Conservation (phyloP, 2,113 vertebrate species). For the Plecotus auritus region DNA sequence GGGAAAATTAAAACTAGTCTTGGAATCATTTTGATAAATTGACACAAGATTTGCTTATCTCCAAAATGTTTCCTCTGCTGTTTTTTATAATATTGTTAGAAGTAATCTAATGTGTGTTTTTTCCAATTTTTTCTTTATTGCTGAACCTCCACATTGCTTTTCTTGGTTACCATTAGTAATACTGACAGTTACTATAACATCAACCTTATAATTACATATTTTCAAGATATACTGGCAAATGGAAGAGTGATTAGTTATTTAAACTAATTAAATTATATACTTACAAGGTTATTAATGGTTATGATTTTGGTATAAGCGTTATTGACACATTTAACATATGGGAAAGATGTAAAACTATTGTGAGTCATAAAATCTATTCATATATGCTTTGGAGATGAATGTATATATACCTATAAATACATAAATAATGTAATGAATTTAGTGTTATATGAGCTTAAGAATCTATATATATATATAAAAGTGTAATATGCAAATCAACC, state of each 20-base stretch:
- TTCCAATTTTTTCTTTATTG: not conserved
- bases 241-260: not conserved
- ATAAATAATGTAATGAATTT: not conserved
- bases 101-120: not conserved
- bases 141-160: not conserved
- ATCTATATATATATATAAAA: not conserved
- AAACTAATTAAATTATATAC: not conserved
- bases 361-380: not conserved
- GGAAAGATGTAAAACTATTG: not conserved
- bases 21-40: not conserved
- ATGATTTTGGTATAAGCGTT: not conserved
- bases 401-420: not conserved
- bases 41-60: not conserved
- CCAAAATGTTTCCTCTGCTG: not conserved
- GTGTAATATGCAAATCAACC: too few species aligned
- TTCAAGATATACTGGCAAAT: constrained; percentile 18
- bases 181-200: not conserved
- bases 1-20: not conserved
- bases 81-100: not conserved
- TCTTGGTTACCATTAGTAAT: constrained; percentile 34
- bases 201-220: constrained; percentile 17
- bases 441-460: not conserved
- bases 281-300: not conserved
- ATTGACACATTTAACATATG: not conserved
- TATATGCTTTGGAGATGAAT: not conserved